A percentile compares a stretch with the other conserved stretches of the same genome.
Evolutionary conservation across 2,888 invertebrate genomes (phyloP).

Genomic region (Ophraella communa): DNA sequence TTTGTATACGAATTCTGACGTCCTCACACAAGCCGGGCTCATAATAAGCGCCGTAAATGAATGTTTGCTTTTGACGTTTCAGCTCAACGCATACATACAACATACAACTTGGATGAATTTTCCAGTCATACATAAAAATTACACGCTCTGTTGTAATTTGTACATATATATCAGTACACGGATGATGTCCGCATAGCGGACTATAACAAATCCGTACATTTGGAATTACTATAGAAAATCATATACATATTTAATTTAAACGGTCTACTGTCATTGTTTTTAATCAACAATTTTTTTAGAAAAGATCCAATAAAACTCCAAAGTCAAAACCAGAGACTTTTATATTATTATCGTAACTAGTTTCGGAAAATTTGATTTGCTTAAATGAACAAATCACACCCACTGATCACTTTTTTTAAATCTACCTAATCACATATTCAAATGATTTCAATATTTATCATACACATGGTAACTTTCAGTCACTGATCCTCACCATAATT

Average conservation of each 20-base stretch:
- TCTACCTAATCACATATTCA: too few relatives aligned
- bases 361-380: too few relatives aligned
- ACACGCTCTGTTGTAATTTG: conserved; percentile 7
- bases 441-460: too few relatives aligned
- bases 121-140: conserved; percentile 16
- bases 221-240: neutral
- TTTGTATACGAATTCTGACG: conserved; percentile 7
- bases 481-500: too few relatives aligned
- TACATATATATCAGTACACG: neutral
- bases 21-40: conserved; percentile 28
- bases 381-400: too few relatives aligned
- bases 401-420: too few relatives aligned
- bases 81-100: conserved; percentile 23
- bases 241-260: neutral
- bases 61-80: conserved; percentile 28
- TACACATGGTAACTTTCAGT: too few relatives aligned
- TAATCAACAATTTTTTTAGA: too few relatives aligned
- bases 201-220: conserved; percentile 8
- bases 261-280: too few relatives aligned
- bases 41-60: conserved; percentile 28
- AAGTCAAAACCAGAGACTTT: too few relatives aligned
- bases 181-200: conserved; percentile 7
- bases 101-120: conserved; percentile 24
- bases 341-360: too few relatives aligned
- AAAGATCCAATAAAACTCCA: too few relatives aligned